These are phyloP conservation scores for Hypanus sabinus DNA, from an alignment of 2,113 vertebrate genomes.

Conservation along the genomic window DNA sequence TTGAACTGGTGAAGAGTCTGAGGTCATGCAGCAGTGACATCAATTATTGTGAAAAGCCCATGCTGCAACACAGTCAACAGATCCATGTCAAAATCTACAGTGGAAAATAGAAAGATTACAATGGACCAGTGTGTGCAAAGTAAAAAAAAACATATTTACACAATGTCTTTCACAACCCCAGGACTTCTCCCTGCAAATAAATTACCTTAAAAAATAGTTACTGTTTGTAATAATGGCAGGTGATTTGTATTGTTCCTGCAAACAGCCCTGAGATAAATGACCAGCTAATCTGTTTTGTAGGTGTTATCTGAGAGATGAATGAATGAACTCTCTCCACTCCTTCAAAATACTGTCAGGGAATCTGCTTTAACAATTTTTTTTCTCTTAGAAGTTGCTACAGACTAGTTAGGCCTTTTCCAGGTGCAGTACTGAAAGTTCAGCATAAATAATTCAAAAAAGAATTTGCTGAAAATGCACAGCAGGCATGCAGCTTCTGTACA, in stretches of 20 bases:
- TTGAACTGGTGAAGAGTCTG: too few species aligned
- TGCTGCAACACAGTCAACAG: too few species aligned
- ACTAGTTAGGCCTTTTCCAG: background rate
- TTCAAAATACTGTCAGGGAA: background rate
- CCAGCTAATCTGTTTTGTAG: background rate
- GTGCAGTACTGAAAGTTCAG: background rate
- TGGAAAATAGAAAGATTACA: background rate
- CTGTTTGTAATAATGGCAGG: background rate
- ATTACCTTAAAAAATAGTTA: background rate
- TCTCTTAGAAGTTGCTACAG: background rate
- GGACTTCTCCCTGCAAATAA: background rate
- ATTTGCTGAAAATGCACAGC: too few species aligned
- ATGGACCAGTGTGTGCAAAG: background rate
- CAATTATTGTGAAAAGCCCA: too few species aligned
- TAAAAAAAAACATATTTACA: background rate
- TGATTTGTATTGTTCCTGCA: background rate
- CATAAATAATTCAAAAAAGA: background rate
- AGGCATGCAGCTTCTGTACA: too few species aligned
- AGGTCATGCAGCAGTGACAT: too few species aligned
- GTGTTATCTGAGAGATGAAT: background rate
- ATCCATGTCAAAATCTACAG: background rate
- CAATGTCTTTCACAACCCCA: background rate
- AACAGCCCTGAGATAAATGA: background rate
- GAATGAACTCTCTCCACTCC: background rate
- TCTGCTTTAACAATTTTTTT: background rate